phyloP scores from a whole-genome alignment of 2,888 invertebrate genomes.

The Seladonia tumulorum region DNA sequence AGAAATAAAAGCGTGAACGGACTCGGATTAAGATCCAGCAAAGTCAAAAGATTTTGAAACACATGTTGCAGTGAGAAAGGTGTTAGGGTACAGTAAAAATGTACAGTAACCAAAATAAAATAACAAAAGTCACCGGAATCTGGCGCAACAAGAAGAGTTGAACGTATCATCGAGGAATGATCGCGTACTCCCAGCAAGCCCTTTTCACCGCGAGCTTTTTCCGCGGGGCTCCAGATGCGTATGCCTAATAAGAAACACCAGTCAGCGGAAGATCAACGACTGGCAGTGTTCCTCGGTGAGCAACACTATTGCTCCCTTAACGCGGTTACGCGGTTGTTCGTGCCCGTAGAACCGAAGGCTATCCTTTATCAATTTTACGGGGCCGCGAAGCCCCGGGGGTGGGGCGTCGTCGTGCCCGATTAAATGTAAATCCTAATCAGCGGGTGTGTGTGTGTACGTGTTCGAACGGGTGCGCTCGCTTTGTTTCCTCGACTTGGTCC shows the following conservation, averaged over 20 bases:
- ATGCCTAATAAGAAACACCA: not conserved
- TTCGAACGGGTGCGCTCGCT: not conserved
- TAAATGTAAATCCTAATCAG: conserved; percentile 56
- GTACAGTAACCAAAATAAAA: not conserved
- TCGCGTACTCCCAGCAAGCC: not conserved
- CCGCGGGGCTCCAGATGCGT: conserved; percentile 6
- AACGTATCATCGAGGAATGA: not conserved
- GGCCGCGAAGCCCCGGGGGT: not conserved
- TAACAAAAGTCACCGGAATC: not conserved
- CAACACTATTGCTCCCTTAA: not conserved
- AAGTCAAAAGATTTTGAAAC: not conserved
- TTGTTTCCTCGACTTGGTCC: conserved; percentile 36
- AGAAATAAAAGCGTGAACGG: not conserved
- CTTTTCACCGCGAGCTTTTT: not conserved
- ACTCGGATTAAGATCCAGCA: not conserved
- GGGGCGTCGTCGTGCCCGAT: conserved; percentile 25
- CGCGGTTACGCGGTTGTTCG: not conserved
- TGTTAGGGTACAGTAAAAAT: too few relatives aligned
- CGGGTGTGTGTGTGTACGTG: conserved; percentile 8
- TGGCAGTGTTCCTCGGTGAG: not conserved
- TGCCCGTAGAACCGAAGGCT: conserved; percentile 4
- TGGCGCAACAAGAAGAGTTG: conserved; percentile 5
- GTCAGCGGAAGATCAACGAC: conserved; percentile 10
- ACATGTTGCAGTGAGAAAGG: too few relatives aligned
- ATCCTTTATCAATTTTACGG: conserved; percentile 56